phyloP scores from a whole-genome alignment of 2,888 invertebrate genomes.

The Polydrusus tereticollis region DNA sequence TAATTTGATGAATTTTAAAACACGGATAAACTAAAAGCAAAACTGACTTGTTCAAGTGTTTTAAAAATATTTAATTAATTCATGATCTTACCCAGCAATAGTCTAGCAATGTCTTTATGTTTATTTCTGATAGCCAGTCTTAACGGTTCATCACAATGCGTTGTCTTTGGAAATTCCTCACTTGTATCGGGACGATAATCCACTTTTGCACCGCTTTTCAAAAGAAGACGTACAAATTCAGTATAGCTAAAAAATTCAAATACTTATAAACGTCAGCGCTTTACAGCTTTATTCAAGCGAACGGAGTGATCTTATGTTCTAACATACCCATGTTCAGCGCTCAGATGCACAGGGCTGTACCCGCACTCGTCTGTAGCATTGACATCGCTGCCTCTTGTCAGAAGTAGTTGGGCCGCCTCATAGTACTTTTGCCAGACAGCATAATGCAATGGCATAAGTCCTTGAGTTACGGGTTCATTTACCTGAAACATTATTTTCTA shows the following conservation, averaged over 20 bases:
- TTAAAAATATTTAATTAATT: not conserved
- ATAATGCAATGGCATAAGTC: slow-evolving; percentile 90
- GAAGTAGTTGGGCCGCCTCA: slow-evolving; percentile 83
- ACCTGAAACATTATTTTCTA: slow-evolving; percentile 66
- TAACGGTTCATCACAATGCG: slow-evolving; percentile 88
- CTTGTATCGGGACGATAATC: slow-evolving; percentile 82
- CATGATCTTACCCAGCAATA: slow-evolving; percentile 70
- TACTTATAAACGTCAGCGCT: too few species aligned
- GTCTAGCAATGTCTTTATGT: slow-evolving; percentile 79
- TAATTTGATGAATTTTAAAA: not conserved
- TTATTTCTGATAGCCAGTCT: slow-evolving; percentile 89
- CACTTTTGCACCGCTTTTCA: slow-evolving; percentile 84
- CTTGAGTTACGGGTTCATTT: slow-evolving; percentile 86
- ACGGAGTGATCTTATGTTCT: not conserved
- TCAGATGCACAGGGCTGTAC: slow-evolving; percentile 90
- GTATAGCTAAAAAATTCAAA: slow-evolving; percentile 71
- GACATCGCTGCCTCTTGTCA: slow-evolving; percentile 86
- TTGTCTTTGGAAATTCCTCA: slow-evolving; percentile 79
- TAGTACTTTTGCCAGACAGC: slow-evolving; percentile 89
- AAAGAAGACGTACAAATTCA: slow-evolving; percentile 78
- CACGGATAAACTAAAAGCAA: not conserved
- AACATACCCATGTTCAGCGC: slow-evolving; percentile 86
- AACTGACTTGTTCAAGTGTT: too few species aligned
- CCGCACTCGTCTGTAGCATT: slow-evolving; percentile 91
- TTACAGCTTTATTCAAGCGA: too few species aligned